Evolutionary conservation across 2,113 vertebrate genomes (phyloP).

Genomic region (Copsychus sechellarum): DNA sequence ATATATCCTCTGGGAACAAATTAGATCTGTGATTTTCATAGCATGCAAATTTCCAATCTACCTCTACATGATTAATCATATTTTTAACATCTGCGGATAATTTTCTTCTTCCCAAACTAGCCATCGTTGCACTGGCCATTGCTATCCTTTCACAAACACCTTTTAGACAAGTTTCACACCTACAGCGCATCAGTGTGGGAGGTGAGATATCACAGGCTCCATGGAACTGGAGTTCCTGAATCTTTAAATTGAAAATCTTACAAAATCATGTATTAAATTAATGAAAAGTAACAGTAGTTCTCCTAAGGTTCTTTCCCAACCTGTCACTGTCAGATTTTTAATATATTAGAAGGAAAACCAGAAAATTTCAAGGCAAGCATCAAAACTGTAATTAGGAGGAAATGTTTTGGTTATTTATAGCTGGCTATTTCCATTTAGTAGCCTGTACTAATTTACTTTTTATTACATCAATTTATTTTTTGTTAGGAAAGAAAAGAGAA

Average conservation of each 20-base stretch:
- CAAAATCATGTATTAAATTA: background rate
- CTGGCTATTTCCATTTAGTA: background rate
- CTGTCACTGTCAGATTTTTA: background rate
- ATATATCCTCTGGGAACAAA: conserved; percentile 17
- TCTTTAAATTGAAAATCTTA: background rate
- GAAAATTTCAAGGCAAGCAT: background rate
- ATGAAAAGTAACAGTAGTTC: background rate
- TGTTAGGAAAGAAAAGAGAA: background rate
- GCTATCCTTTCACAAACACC: background rate
- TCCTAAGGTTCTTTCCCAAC: background rate
- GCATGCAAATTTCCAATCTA: background rate
- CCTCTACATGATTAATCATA: conserved; percentile 3
- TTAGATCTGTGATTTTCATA: background rate
- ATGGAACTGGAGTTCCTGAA: background rate
- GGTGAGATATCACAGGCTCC: background rate
- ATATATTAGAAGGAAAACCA: background rate
- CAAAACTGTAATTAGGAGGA: conserved; percentile 5
- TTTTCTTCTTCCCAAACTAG: background rate
- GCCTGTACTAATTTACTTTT: conserved; percentile 19
- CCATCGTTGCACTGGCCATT: background rate
- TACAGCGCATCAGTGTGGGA: background rate
- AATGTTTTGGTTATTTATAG: conserved; percentile 2
- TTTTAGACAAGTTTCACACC: background rate
- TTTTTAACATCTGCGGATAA: background rate
- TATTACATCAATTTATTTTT: background rate